Conservation (phyloP, 2,888 invertebrate species). For the Acleris laterana region DNA sequence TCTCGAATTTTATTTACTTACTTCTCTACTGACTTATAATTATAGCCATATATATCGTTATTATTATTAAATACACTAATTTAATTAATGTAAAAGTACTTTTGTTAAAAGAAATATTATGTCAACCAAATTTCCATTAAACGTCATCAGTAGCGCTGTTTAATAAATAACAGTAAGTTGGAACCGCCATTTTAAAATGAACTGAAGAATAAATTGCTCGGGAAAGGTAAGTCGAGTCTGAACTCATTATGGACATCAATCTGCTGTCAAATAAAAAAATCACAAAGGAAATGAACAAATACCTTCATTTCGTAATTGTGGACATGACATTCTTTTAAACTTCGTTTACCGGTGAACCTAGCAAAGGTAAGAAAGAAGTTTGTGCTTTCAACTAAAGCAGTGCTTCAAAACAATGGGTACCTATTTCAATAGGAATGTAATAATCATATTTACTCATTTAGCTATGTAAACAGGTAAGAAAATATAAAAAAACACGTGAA, state of each 20-base stretch:
- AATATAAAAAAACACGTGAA: slow-evolving; percentile 2
- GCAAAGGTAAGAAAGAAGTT: too few species aligned
- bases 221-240: slow-evolving; percentile 18
- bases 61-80: too few species aligned
- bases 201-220: slow-evolving; percentile 19
- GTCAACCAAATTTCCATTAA: neutral
- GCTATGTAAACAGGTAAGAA: neutral
- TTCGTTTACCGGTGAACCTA: too few species aligned
- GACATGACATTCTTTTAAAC: slow-evolving; percentile 15
- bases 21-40: too few species aligned
- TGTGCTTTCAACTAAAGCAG: too few species aligned
- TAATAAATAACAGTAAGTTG: slow-evolving; percentile 21
- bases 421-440: too few species aligned
- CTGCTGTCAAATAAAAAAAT: slow-evolving; percentile 27
- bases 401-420: neutral
- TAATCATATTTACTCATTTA: neutral
- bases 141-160: slow-evolving; percentile 9
- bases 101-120: too few species aligned
- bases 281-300: slow-evolving; percentile 18
- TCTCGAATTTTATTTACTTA: too few species aligned
- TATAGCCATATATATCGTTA: too few species aligned
- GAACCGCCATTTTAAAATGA: slow-evolving; percentile 10
- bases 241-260: slow-evolving; percentile 32
- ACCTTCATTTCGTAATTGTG: slow-evolving; percentile 18
- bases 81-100: too few species aligned